A percentile compares a stretch with the other conserved stretches of the same genome.
These are phyloP conservation scores for Colletes gigas DNA, from an alignment of 1,140 invertebrate species.

Conservation along the genomic window DNA sequence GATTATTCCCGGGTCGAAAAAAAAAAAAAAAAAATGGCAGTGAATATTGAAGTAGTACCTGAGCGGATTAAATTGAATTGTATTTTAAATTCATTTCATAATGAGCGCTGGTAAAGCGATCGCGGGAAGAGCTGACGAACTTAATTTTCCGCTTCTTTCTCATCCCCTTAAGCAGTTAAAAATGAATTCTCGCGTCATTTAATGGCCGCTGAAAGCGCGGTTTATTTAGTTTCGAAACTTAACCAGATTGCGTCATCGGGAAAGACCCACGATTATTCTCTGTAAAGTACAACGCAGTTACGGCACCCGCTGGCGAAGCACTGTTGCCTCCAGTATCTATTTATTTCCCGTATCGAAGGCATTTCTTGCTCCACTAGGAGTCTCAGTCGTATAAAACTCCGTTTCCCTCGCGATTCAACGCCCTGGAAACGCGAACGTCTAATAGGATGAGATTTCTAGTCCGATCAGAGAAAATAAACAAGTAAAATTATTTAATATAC, in stretches of 20 bases:
- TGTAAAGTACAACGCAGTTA: conserved; percentile 5
- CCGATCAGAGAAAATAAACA: no score
- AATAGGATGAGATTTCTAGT: no score
- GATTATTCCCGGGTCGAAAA: not conserved
- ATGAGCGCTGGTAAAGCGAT: conserved; percentile 11
- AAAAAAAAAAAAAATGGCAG: not conserved
- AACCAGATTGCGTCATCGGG: conserved; percentile 34
- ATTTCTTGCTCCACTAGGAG: not conserved
- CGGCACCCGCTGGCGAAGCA: conserved; percentile 4
- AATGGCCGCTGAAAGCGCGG: conserved; percentile 6
- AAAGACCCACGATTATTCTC: conserved; percentile 31
- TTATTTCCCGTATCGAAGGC: conserved; percentile 11
- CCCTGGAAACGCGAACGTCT: not conserved
- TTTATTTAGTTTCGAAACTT: conserved; percentile 39
- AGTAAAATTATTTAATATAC: no score
- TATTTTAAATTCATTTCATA: conserved; percentile 26
- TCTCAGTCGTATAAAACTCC: not conserved
- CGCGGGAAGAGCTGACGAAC: not conserved
- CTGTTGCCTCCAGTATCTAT: conserved; percentile 13
- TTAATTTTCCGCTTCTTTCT: conserved; percentile 3
- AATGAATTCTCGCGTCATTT: conserved; percentile 34
- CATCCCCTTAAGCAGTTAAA: conserved; percentile 8
- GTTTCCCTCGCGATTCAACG: not conserved
- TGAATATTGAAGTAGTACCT: conserved; percentile 22
- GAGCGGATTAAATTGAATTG: conserved; percentile 37